phyloP scores from a whole-genome alignment of 2,888 invertebrate genomes.

The Synanthedon tipuliformis region DNA sequence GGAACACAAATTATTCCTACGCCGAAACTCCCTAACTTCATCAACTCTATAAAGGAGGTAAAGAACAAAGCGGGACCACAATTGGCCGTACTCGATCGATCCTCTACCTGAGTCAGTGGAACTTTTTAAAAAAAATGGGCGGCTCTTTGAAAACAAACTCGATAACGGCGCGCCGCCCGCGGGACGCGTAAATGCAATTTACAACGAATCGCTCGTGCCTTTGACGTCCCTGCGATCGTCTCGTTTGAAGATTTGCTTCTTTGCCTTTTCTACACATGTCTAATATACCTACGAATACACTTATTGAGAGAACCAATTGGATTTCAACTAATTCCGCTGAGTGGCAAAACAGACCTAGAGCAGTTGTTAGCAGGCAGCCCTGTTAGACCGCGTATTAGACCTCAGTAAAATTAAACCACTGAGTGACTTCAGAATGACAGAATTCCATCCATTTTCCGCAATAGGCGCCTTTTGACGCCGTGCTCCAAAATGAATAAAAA shows the following conservation, averaged over 20 bases:
- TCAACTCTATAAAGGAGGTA: slow-evolving; percentile 61
- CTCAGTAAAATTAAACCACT: too few relatives aligned
- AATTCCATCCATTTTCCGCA: too few relatives aligned
- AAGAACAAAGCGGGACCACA: slow-evolving; percentile 66
- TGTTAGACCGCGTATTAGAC: too few relatives aligned
- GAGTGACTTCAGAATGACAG: too few relatives aligned
- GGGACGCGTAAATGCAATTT: slow-evolving; percentile 68
- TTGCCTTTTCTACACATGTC: slow-evolving; percentile 10
- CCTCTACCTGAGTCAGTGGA: slow-evolving; percentile 55
- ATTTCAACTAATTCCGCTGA: too few relatives aligned
- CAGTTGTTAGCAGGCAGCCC: too few relatives aligned
- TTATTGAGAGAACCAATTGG: too few relatives aligned
- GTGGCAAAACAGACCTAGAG: not conserved
- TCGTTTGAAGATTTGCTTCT: slow-evolving; percentile 46
- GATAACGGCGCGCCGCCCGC: slow-evolving; percentile 54
- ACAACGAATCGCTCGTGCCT: slow-evolving; percentile 59
- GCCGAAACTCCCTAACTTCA: slow-evolving; percentile 64
- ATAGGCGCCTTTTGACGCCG: too few relatives aligned
- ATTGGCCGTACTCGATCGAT: slow-evolving; percentile 44
- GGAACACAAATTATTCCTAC: slow-evolving; percentile 64
- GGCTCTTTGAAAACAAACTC: slow-evolving; percentile 64
- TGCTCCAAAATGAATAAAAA: too few relatives aligned
- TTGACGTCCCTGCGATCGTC: slow-evolving; percentile 46
- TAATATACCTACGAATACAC: too few relatives aligned
- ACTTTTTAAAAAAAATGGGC: slow-evolving; percentile 58